Base-by-base conservation (phyloP, 2,797 vertebrate genomes). In the Brachyalestes nurse region DNA sequence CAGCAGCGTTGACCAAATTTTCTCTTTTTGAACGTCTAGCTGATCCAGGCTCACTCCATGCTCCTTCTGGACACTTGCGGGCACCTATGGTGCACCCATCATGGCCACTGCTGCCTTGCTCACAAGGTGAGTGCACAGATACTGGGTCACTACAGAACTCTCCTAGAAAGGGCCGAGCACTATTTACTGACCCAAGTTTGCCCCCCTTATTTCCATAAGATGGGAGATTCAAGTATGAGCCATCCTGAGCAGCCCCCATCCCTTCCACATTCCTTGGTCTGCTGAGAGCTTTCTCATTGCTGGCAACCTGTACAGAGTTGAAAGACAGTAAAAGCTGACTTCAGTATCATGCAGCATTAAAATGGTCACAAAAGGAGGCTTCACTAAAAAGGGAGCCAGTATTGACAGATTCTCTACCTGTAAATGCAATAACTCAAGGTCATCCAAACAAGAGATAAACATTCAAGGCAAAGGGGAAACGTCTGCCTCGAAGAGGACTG, bases 191-290 rank as follows among this genome's bases (percentile, higher is more conserved):
- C 53, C 65, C 75, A 2, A 17, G 34, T 73, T 64, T 51, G 79
- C 72, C 75, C 21, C 77, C 62, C 72, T 75, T 72, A 40, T 60
- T 86, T 79, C 78, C 81, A 2, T 73, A 71, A 57, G 87, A 74
- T 80, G 87, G 79, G 0, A 90, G 61, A 82, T 88, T 82, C 83
- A 96, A 86, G 87, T 91, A 97, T n/a, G 96, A 97, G 77, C 95
- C 93, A 77, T 95, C 91, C 19, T 93, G 86, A 49, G 90, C 90
- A 19, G 88, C 49, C 80, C 85, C 86, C 88, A 85, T 90, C 75
- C 82, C 86, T 82, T 71, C 84, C 77, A 83, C 85, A 23, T 81
- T 76, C 57, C 80, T 86, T 45, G 85, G 75, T 79, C 87, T 80
- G 80, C 84, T 88, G 78, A 79, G 81, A n/a, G 71, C 78, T 77